Conservation (phyloP, 2,797 vertebrate genomes). For the Manis javanica region DNA sequence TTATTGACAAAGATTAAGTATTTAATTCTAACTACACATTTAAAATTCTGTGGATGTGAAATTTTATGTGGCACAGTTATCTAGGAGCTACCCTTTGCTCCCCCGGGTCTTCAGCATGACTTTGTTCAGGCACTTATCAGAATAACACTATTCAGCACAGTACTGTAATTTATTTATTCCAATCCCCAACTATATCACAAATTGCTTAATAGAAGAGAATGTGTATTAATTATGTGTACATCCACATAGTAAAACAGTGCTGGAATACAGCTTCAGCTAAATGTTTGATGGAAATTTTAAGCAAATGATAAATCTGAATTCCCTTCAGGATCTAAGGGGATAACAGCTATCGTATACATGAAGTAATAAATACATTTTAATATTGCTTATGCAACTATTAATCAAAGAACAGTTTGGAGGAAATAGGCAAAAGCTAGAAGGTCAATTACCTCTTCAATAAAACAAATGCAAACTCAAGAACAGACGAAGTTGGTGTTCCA, state of each 20-base stretch:
- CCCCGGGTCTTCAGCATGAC: neutral
- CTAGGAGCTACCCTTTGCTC: neutral
- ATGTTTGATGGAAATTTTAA: conserved; percentile 12
- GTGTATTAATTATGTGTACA: neutral
- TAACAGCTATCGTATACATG: neutral
- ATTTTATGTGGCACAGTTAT: neutral
- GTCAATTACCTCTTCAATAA: neutral
- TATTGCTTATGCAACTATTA: neutral
- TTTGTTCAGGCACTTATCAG: neutral
- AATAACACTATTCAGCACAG: neutral
- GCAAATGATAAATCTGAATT: conserved; percentile 1
- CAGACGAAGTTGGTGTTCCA: neutral
- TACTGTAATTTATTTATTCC: neutral
- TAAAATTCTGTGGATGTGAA: neutral
- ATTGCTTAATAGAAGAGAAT: neutral
- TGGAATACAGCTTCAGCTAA: neutral
- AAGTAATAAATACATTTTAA: neutral
- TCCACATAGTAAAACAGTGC: neutral
- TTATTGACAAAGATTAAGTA: neutral
- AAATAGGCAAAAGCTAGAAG: neutral
- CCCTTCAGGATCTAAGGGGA: neutral
- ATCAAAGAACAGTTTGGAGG: neutral
- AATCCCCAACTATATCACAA: neutral
- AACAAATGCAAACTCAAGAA: neutral
- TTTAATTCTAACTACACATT: neutral